phyloP scores from a whole-genome alignment of 2,797 vertebrate species.

The Nothura maculosa region DNA sequence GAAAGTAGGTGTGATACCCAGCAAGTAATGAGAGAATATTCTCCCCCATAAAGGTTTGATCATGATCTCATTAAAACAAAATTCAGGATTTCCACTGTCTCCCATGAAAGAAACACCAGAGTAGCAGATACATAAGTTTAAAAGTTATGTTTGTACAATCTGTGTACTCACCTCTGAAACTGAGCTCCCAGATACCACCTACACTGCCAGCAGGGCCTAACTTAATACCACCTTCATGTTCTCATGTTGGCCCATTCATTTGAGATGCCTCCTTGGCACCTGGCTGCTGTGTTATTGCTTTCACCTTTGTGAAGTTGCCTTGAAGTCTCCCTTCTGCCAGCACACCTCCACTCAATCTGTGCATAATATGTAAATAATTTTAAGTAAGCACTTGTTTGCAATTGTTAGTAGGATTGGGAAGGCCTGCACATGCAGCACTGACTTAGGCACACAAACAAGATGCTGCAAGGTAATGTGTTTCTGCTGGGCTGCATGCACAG shows the following conservation, averaged over 20 bases:
- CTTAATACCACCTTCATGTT: background rate
- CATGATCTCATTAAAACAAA: background rate
- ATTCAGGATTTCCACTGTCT: background rate
- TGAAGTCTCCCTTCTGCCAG: slow-evolving; percentile 49
- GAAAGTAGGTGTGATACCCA: background rate
- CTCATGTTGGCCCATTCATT: background rate
- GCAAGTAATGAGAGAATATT: background rate
- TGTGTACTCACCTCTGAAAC: background rate
- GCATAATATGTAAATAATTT: slow-evolving; percentile 50
- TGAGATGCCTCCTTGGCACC: background rate
- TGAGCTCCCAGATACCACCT: background rate
- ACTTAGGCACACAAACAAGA: slow-evolving; percentile 7
- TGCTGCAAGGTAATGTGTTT: slow-evolving; percentile 3
- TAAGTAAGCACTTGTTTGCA: slow-evolving; percentile 60
- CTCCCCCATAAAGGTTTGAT: background rate
- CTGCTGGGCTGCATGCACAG: background rate
- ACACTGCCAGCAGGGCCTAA: background rate
- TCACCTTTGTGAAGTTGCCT: slow-evolving; percentile 16
- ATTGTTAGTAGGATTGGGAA: slow-evolving; percentile 51
- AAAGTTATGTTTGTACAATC: background rate
- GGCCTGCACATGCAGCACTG: background rate
- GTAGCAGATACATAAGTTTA: background rate
- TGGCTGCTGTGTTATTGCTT: background rate
- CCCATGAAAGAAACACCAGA: background rate
- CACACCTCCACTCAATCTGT: slow-evolving; percentile 66